These are phyloP conservation scores for Mongoloraphidia duomilia DNA, from an alignment of 2,888 invertebrate species.

Conservation along the genomic window DNA sequence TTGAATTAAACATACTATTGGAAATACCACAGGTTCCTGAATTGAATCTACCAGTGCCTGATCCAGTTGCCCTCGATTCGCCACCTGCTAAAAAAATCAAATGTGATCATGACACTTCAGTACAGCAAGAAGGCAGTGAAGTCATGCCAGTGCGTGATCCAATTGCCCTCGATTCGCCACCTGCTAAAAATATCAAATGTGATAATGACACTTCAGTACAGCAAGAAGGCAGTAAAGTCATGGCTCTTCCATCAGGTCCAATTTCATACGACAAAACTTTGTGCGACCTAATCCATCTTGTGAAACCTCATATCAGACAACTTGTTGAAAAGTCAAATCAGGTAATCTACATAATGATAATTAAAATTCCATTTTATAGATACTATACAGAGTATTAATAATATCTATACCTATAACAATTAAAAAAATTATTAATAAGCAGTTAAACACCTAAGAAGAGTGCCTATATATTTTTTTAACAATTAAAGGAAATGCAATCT, in stretches of 20 bases:
- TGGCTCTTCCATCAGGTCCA: too few species aligned
- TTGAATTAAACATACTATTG: conserved; percentile 66
- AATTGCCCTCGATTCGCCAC: conserved; percentile 37
- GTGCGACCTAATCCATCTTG: conserved; percentile 32
- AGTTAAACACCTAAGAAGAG: conserved; percentile 5
- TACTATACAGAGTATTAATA: too few species aligned
- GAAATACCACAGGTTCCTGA: conserved; percentile 61
- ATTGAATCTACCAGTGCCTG: conserved; percentile 46
- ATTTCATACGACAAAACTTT: conserved; percentile 31
- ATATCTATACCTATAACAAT: neutral
- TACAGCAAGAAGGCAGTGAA: too few species aligned
- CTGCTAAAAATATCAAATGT: conserved; percentile 74
- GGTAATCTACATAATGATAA: too few species aligned
- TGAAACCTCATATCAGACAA: conserved; percentile 36
- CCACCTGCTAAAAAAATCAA: conserved; percentile 69
- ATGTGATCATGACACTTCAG: conserved; percentile 22
- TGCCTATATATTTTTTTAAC: neutral
- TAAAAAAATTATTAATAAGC: conserved; percentile 1
- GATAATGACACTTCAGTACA: too few species aligned
- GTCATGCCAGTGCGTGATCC: conserved; percentile 34
- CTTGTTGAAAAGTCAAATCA: too few species aligned
- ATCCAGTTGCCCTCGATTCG: conserved; percentile 40
- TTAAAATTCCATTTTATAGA: too few species aligned
- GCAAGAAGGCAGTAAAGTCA: too few species aligned
- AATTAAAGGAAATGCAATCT: conserved; percentile 53